Conservation (phyloP, 2,797 vertebrate species). For the Halcyon chelicuti region DNA sequence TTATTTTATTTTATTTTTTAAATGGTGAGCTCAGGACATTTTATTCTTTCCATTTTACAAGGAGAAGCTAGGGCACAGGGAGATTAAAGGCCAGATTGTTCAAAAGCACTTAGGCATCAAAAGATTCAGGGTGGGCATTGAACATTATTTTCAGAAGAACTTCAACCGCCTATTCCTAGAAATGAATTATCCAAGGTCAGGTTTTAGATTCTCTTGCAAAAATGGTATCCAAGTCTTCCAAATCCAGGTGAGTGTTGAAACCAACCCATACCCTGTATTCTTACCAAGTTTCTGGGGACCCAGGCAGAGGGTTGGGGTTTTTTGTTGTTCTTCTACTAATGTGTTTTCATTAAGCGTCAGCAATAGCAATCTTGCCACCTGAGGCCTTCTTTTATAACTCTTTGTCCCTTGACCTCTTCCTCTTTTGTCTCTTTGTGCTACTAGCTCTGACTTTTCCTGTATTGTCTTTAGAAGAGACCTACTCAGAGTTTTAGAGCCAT, state of each 20-base stretch:
- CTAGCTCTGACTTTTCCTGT: background rate
- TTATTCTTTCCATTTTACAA: constrained; percentile 22
- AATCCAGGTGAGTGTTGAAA: background rate
- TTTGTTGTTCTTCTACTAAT: background rate
- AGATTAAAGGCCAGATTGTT: constrained; percentile 40
- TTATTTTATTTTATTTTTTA: background rate
- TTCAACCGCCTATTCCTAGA: constrained; percentile 22
- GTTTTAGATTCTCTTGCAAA: background rate
- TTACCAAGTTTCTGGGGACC: background rate
- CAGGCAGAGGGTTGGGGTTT: background rate
- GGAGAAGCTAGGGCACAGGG: background rate
- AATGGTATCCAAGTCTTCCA: background rate
- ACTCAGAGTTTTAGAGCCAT: background rate
- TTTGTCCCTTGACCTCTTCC: background rate
- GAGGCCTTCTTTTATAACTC: background rate
- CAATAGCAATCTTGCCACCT: background rate
- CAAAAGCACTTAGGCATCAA: constrained; percentile 10
- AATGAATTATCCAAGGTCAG: constrained; percentile 29
- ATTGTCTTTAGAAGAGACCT: background rate
- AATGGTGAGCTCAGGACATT: background rate
- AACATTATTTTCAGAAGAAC: constrained; percentile 26
- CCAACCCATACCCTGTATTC: fast-evolving
- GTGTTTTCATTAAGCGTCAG: background rate
- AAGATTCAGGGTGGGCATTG: constrained; percentile 9
- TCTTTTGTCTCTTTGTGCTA: background rate